Conservation (phyloP, 2,888 invertebrate species). For the Xestia sexstrigata region DNA sequence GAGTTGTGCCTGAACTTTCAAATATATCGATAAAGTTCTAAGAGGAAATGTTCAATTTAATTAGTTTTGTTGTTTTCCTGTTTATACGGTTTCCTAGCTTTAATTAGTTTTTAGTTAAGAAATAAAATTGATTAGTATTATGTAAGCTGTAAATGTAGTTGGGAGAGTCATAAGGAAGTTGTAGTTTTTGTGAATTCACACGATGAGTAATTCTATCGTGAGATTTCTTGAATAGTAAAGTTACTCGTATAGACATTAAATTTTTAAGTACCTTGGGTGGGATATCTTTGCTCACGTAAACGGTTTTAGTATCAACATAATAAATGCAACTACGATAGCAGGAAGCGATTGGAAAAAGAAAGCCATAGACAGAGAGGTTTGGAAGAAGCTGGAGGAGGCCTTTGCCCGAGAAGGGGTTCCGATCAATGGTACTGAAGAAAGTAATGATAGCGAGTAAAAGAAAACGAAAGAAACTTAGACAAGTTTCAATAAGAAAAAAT, state of each 20-base stretch:
- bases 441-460: too few relatives aligned
- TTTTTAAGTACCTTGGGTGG: neutral
- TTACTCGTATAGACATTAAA: neutral
- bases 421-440: too few relatives aligned
- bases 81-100: conserved; percentile 46
- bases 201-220: neutral
- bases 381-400: too few relatives aligned
- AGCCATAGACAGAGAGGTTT: too few relatives aligned
- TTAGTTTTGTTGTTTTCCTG: conserved; percentile 52
- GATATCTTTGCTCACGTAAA: neutral
- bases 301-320: neutral
- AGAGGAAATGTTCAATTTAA: conserved; percentile 52
- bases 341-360: too few relatives aligned
- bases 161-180: conserved; percentile 15
- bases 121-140: conserved; percentile 25
- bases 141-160: conserved; percentile 10
- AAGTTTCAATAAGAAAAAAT: too few relatives aligned
- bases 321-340: too few relatives aligned
- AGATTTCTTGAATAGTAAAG: neutral
- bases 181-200: neutral
- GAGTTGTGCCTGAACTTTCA: conserved; percentile 54
- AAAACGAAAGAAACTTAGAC: too few relatives aligned
- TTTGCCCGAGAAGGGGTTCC: too few relatives aligned
- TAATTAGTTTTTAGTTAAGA: conserved; percentile 36
- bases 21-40: conserved; percentile 60